Base-by-base conservation (phyloP, 2,888 invertebrate genomes). In the Tenthredo distinguenda region DNA sequence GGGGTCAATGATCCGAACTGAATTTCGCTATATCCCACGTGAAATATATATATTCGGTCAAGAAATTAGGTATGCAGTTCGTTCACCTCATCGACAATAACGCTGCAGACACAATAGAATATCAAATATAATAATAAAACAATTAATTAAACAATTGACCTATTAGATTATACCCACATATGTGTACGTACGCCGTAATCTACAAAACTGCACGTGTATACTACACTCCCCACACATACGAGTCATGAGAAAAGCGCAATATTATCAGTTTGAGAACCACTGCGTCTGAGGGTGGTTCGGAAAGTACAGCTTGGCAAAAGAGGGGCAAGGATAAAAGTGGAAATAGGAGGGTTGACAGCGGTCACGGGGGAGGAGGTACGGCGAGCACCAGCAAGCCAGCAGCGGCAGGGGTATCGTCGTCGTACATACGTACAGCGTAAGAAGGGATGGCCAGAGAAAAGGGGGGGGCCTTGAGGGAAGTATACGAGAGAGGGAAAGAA, bases 401-500 rank as follows among this genome's bases (percentile, higher is more conserved):
- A 47, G 47, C 21, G n/a, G 76, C 21, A 37, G 76, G 31, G 47
- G 77, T 77, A 77, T 34, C 77, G 18, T 31, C 77, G 55, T 77
- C 77, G 50, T 77, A 77, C 34, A n/a, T 74, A 43, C 34, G 12
- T 74, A 43, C 40, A 55, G 18, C 9, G 40, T n/a, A 34, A 31
- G 79, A 34, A 79, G 79, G 58, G 79, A 58, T 55, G 79, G 58
- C 21, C 72, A 43, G 76, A 79, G 85, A 86, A 85, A 81, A 85
- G 85, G 85, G 86, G 85, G 87, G 86, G 87, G 86, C 50, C 55
- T 58, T 62, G n/a, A 47, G 76, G 65, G 81, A 74, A 43, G 71
- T 82, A 84, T n/a, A 55, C n/a, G 65, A 77, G 85, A 85, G 86
- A 84, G 84, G 85, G 72, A 83, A 76, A 21, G 50, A 84, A 76